phyloP scores from a whole-genome alignment of 2,113 vertebrate genomes.

The Antechinus stuartii region DNA sequence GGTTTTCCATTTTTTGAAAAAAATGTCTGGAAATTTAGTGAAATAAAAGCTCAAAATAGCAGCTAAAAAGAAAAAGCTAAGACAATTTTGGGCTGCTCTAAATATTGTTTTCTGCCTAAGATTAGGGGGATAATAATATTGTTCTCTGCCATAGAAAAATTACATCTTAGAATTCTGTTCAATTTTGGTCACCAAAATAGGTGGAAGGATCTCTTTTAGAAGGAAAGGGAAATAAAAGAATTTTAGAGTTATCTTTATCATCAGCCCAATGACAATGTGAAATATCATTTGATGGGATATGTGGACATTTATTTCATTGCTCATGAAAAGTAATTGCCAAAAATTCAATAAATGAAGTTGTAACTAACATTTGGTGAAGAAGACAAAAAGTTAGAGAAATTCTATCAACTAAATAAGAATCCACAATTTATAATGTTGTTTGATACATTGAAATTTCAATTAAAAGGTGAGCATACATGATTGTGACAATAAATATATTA shows the following conservation, averaged over 20 bases:
- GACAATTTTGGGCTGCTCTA: not conserved
- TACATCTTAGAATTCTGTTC: not conserved
- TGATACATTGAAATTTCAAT: not conserved
- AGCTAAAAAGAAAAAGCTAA: not conserved
- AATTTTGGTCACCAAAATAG: not conserved
- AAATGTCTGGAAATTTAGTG: not conserved
- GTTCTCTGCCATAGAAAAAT: not conserved
- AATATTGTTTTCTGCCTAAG: not conserved
- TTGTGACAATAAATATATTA: not conserved
- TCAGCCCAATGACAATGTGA: not conserved
- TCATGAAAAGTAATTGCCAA: not conserved
- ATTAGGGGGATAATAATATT: not conserved
- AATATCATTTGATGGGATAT: not conserved
- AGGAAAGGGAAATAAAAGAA: not conserved
- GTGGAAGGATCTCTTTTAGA: not conserved
- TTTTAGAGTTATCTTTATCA: not conserved
- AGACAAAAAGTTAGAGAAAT: not conserved
- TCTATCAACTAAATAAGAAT: not conserved
- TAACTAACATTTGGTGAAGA: not conserved
- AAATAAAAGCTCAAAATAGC: not conserved
- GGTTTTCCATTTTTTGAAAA: no score
- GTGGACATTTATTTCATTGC: not conserved
- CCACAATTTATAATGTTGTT: not conserved
- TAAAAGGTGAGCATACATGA: not conserved
- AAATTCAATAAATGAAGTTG: not conserved